Base-by-base conservation (phyloP, 2,797 vertebrate species). In the Clarias platycephalus region DNA sequence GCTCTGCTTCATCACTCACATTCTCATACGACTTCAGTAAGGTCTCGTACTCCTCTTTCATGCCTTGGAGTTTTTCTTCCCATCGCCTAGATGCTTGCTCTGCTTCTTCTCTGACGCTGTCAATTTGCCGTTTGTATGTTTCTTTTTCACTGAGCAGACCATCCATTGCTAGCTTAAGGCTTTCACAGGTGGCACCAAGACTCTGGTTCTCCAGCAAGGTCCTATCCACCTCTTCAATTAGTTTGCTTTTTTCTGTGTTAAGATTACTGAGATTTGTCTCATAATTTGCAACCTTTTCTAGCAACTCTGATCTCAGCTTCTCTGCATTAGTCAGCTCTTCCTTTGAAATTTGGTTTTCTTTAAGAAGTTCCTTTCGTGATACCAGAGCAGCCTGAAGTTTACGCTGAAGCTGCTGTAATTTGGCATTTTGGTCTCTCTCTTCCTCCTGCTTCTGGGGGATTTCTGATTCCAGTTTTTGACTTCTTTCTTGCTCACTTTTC, bases 21-120 rank as follows among this genome's bases (percentile, higher is more conserved):
- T 99, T 99, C 89, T 99, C 98, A 0, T 99, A 99, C 0, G 98
- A 98, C 88, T 96, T 97, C 78, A 99, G 94, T 58, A 99, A 94
- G 26, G 95, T 96, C 91, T 99, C 98, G n/a, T 99, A 99, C 82
- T 99, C 98, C 0, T 96, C 96, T 87, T 97, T 97, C 92, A 97
- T 94, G 53, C 95, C 94, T 24, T 91, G 90, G 20, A 96, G 90
- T 85, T 97, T 99, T 74, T 96, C 94, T 84, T 95, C 94, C 95
- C 95, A 97, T 58, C 95, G 96, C 5, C 89, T 92, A 72, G 85
- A 93, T 18, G 92, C 91, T 75, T 90, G 89, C 0, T 92, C 87
- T 0, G 96, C 95, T 81, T 94, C 93, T 28, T 93, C 91, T 85
- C 92, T 96, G 63, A 94, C 84, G 40, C 93, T 87, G 55, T 95